Percentiles rank a stretch among this genome's conserved stretches.
Conservation (phyloP, 2,888 invertebrate genomes). For the Corbicula japonica region DNA sequence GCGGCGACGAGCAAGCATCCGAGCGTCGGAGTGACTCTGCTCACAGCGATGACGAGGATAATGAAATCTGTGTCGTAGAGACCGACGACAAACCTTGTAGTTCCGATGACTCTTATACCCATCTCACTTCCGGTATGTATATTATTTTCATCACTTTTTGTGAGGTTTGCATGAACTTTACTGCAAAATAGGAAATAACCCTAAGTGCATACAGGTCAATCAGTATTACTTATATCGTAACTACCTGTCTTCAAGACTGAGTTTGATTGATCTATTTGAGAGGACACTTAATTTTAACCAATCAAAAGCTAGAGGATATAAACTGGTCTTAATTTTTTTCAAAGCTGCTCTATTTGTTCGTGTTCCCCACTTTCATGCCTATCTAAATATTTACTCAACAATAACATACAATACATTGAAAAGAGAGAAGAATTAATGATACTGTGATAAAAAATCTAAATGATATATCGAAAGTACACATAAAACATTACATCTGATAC, state of each 20-base stretch:
- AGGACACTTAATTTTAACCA: too few species aligned
- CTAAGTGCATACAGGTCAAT: too few species aligned
- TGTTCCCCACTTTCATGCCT: too few species aligned
- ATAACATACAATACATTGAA: slow-evolving; percentile 1
- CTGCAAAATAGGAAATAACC: too few species aligned
- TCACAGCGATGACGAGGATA: slow-evolving; percentile 76
- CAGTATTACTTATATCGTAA: too few species aligned
- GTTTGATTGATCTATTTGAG: too few species aligned
- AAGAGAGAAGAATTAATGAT: slow-evolving; percentile 22
- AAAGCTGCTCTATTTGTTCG: too few species aligned
- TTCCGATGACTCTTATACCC: slow-evolving; percentile 65
- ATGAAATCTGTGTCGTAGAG: slow-evolving; percentile 80
- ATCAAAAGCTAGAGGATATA: too few species aligned
- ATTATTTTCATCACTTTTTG: too few species aligned
- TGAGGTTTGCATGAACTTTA: too few species aligned
- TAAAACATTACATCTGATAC: slow-evolving; percentile 37
- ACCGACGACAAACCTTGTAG: slow-evolving; percentile 73
- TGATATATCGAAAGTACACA: slow-evolving; percentile 24
- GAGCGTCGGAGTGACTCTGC: slow-evolving; percentile 62
- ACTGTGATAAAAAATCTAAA: background rate
- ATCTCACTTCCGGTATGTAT: slow-evolving; percentile 61
- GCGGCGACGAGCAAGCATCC: slow-evolving; percentile 29
- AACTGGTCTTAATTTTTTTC: too few species aligned
- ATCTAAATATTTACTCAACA: slow-evolving; percentile 9
- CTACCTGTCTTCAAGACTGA: too few species aligned